Base-by-base conservation (phyloP, 2,113 vertebrate genomes). In the Pseudopipra pipra region DNA sequence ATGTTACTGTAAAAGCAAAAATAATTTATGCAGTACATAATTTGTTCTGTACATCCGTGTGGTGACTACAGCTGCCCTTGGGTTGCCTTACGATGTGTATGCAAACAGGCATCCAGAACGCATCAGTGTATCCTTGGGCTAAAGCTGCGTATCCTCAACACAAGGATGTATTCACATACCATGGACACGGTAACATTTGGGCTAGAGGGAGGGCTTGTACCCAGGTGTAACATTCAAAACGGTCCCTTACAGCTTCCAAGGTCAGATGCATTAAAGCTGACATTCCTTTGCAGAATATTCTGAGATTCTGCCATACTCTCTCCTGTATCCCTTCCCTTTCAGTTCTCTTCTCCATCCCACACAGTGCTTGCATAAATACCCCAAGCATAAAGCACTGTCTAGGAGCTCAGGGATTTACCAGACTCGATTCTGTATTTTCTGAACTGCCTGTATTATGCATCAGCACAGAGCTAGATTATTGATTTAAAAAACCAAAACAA, bases 51-150 rank as follows among this genome's bases (percentile, higher is more conserved):
- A 11, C 0, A 7, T 63, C 67, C 41, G 35, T n/a, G 56, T 20
- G 49, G 62, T 56, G 74, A 12, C 73, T 8, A 0, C 39, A 58
- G 23, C 66, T 67, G 33, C 54, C 43, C 58, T 35, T n/a, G 72
- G 43, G 22, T 15, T 75, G 39, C 25, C 1, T 2, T 43, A 18
- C 0, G 0, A 21, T 0, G 1, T 56, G n/a, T 22, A 22, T 18
- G 14, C 28, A 54, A 21, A 21, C 19, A 55, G 54, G 28, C n/a
- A 27, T 24, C 66, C 46, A 15, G 1, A 70, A 31, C 1, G 0
- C 1, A 1, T 22, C 79, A 33, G 35, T n/a, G 68, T 54, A 17
- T 15, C 31, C 66, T 27, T 54, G 20, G 43, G 78, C 47, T 92
- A 18, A 63, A 63, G 12, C 35, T 11, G 0, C 31, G 18, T 12